phyloP scores from a whole-genome alignment of 1,140 invertebrate species.

The Babylonia areolata region DNA sequence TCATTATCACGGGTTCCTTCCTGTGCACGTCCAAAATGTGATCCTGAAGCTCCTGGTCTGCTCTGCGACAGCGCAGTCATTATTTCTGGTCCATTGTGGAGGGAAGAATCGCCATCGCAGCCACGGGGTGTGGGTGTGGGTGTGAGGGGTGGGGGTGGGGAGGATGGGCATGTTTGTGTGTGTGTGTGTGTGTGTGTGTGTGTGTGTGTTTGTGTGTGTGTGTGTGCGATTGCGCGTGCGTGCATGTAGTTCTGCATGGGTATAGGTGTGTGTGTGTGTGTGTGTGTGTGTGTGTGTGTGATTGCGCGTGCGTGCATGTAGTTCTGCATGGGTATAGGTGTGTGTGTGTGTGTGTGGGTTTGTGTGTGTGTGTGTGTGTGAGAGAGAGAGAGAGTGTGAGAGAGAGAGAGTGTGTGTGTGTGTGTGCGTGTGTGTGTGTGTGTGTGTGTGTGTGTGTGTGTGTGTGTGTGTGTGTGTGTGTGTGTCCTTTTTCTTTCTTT shows the following conservation, averaged over 20 bases:
- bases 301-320: not conserved
- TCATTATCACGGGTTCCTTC: constrained; percentile 59
- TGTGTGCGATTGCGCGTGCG: too few relatives aligned
- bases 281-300: constrained; percentile 6
- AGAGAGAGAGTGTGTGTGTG: not conserved
- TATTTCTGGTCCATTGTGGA: constrained; percentile 27
- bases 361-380: constrained; percentile 6
- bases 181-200: too few relatives aligned
- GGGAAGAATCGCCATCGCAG: constrained; percentile 44
- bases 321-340: not conserved
- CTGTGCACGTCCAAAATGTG: constrained; percentile 62
- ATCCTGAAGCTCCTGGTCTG: constrained; percentile 61
- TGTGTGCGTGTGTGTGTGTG: not conserved
- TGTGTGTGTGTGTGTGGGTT: constrained; percentile 5
- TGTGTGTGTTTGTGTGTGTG: too few relatives aligned
- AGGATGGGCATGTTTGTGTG: too few relatives aligned
- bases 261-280: constrained; percentile 5
- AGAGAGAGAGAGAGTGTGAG: not conserved
- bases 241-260: too few relatives aligned
- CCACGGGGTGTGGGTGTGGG: constrained; percentile 42
- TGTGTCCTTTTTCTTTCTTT: too few relatives aligned
- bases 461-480: not conserved
- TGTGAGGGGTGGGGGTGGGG: too few relatives aligned
- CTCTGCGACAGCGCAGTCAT: constrained; percentile 54
- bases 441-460: not conserved